These are phyloP conservation scores for Turritopsis dohrnii DNA, from an alignment of 30 jellyfish, hydroid and myxozoan species.

Conservation along the genomic window DNA sequence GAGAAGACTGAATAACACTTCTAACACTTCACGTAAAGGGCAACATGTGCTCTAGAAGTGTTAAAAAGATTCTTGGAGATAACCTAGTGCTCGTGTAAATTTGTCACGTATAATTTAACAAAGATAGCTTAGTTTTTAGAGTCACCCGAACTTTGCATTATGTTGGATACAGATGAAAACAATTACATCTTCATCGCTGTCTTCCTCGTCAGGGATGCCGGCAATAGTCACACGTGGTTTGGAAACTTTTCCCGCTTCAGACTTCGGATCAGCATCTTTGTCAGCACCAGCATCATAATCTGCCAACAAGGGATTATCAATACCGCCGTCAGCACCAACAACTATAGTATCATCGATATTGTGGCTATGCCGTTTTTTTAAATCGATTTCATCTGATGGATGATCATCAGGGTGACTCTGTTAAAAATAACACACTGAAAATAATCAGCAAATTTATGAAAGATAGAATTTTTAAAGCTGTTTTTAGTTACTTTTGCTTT, in stretches of 20 bases:
- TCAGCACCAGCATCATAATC: background rate
- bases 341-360: conserved; percentile 2
- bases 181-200: conserved; percentile 2
- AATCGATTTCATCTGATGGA: background rate
- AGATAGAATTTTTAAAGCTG: too few species aligned
- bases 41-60: too few species aligned
- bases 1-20: too few species aligned
- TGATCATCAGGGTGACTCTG: background rate
- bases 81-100: too few species aligned
- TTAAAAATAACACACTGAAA: background rate
- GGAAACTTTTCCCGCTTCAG: background rate
- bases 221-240: background rate
- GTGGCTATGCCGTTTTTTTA: background rate
- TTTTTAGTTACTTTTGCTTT: too few species aligned
- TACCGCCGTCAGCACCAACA: conserved; percentile 18
- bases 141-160: background rate
- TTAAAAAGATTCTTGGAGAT: too few species aligned
- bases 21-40: too few species aligned
- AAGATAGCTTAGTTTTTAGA: background rate
- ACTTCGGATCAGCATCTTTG: background rate
- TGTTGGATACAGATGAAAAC: background rate
- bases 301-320: conserved; percentile 5
- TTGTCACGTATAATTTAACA: too few species aligned
- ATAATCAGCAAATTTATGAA: too few species aligned
- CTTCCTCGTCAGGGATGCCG: background rate